Conservation (phyloP, 2,797 vertebrate genomes). For the Perodicticus potto region DNA sequence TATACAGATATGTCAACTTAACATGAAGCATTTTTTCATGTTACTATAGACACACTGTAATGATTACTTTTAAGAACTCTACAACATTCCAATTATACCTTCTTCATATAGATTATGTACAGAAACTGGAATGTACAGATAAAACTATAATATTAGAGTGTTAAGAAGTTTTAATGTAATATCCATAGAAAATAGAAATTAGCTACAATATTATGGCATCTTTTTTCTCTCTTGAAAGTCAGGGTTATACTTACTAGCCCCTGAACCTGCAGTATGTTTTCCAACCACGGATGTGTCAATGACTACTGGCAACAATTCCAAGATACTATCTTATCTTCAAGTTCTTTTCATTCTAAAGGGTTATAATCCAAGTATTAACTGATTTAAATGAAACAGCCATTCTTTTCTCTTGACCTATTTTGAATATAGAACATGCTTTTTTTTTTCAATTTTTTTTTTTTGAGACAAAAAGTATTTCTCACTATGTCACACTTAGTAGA, state of each 20-base stretch:
- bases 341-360: neutral
- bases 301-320: neutral
- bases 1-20: neutral
- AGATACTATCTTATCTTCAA: neutral
- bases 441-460: no score
- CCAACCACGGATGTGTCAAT: neutral
- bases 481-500: no score
- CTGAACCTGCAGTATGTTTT: neutral
- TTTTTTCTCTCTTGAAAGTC: neutral
- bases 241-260: no score
- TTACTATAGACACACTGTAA: neutral
- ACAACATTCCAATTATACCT: neutral
- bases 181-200: neutral
- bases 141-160: neutral
- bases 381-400: neutral
- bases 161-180: neutral
- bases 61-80: neutral
- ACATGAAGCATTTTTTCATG: neutral
- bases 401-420: neutral
- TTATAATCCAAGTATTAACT: neutral
- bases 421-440: neutral
- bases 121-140: neutral
- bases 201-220: neutral
- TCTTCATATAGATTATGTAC: neutral
- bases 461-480: no score